phyloP scores from a whole-genome alignment of 2,113 vertebrate species.

The Clarias magur region DNA sequence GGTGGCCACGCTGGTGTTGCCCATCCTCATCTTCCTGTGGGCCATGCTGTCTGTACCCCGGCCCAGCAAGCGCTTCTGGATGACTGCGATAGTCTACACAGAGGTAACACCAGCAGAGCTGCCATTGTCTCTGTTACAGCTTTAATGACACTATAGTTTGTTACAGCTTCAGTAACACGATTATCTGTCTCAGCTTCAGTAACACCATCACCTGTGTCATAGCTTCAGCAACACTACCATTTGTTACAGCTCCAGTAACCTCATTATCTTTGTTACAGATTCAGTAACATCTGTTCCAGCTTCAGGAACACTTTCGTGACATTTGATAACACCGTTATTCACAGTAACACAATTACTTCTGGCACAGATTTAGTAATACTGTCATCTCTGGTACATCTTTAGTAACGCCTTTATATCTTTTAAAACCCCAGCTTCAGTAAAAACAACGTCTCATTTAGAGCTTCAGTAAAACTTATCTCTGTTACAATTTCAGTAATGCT shows the following conservation, averaged over 20 bases:
- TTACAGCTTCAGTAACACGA: not conserved
- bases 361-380: not conserved
- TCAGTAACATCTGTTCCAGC: not conserved
- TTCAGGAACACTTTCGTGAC: not conserved
- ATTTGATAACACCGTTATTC: not conserved
- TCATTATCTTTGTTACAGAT: not conserved
- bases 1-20: slow-evolving; percentile 85
- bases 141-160: not conserved
- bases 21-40: slow-evolving; percentile 92
- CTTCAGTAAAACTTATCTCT: not conserved
- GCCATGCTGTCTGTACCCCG: slow-evolving; percentile 91
- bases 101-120: slow-evolving; percentile 69
- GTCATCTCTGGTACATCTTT: not conserved
- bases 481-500: not conserved
- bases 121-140: not conserved
- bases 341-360: not conserved
- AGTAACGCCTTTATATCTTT: too few species aligned
- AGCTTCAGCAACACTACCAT: not conserved
- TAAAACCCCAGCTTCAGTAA: not conserved
- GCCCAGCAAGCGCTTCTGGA: slow-evolving; percentile 93
- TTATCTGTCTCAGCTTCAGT: not conserved
- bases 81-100: slow-evolving; percentile 93
- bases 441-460: not conserved
- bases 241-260: not conserved
- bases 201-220: not conserved